A percentile compares a stretch with the other conserved stretches of the same genome.
phyloP scores from a whole-genome alignment of 2,797 vertebrate species.

The Enteromius argenteus region DNA sequence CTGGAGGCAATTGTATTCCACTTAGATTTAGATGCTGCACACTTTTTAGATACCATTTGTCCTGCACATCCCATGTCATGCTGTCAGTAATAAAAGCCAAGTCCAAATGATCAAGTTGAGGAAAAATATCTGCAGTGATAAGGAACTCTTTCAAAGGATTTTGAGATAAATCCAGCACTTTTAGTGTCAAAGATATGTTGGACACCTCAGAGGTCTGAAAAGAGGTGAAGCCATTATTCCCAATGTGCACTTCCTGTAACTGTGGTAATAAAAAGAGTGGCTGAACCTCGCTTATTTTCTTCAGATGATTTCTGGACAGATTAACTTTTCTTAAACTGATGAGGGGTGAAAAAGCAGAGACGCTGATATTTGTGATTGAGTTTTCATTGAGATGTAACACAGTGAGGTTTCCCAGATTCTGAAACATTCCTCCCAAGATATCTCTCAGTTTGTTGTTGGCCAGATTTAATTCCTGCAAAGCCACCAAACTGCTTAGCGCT shows the following conservation, averaged over 20 bases:
- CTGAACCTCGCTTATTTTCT: conserved; percentile 35
- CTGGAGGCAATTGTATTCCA: conserved; percentile 58
- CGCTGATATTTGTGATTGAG: conserved; percentile 53
- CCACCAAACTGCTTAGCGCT: conserved; percentile 65
- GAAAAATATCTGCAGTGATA: conserved; percentile 68
- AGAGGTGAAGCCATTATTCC: conserved; percentile 52
- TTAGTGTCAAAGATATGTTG: conserved; percentile 64
- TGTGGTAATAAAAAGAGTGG: conserved; percentile 64
- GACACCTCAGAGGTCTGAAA: conserved; percentile 70
- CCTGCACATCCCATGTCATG: conserved; percentile 62
- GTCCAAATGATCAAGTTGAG: conserved; percentile 65
- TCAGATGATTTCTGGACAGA: conserved; percentile 69
- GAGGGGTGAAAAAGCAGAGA: conserved; percentile 65
- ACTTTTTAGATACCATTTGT: conserved; percentile 63
- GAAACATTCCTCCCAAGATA: conserved; percentile 65
- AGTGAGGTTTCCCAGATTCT: conserved; percentile 69
- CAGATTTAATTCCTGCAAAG: conserved; percentile 69
- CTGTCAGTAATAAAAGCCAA: conserved; percentile 42
- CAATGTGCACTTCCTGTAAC: conserved; percentile 60
- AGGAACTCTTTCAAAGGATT: conserved; percentile 68
- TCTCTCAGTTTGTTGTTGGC: conserved; percentile 65
- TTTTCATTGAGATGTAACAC: conserved; percentile 66
- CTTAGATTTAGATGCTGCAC: conserved; percentile 70
- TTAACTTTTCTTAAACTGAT: conserved; percentile 66
- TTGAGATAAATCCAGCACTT: conserved; percentile 65